Evolutionary conservation across 2,888 invertebrate species (phyloP), one percentile per base, ranked within the genome.

Genomic region (Parnassius smintheus): DNA sequence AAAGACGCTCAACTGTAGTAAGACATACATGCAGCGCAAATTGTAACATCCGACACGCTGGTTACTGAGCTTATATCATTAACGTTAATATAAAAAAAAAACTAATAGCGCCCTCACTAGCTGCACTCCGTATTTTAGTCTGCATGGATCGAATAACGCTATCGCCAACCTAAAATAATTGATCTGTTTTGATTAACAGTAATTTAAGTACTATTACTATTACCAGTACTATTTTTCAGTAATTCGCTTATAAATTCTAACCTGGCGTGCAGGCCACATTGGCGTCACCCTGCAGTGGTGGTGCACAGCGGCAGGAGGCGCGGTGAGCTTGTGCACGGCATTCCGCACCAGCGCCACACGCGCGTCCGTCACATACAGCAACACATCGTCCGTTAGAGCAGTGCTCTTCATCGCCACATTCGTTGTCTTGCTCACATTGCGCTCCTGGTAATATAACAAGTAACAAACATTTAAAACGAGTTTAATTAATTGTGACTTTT

Each of bases 251-350:
- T 25, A 7, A 7, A 35, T 35, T 35, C 65, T 67, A 65, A 91
- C 90, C 83, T 59, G 86, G 82, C n/a, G 93, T 95, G 80, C 97
- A 97, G 72, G 95, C 95, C 60, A 94, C 86, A 73, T 95, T 95
- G n/a, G 97, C 96, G 92, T 98, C 94, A 64, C 97, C 98, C 68
- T 93, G 92, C 35, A 94, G 92, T 13, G 95, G 95, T 10, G 93
- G 83, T 54, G 96, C 94, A 78, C 98, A 98, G 59, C 92, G 93
- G 80, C 98, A 98, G 2, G 93, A 86, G 9, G 96, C 96, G 67
- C 94, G 94, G 80, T 98, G 98, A 65, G 95, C 94, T 64, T 93
- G 88, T 0, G 96, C 95, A 65, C 93, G 93, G 76, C 98, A 98
- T 72, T 95, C 94, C 0, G 97, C 97, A 35, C 95, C 95, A 3